Conservation (phyloP, 2,888 invertebrate genomes). For the Allacma fusca region DNA sequence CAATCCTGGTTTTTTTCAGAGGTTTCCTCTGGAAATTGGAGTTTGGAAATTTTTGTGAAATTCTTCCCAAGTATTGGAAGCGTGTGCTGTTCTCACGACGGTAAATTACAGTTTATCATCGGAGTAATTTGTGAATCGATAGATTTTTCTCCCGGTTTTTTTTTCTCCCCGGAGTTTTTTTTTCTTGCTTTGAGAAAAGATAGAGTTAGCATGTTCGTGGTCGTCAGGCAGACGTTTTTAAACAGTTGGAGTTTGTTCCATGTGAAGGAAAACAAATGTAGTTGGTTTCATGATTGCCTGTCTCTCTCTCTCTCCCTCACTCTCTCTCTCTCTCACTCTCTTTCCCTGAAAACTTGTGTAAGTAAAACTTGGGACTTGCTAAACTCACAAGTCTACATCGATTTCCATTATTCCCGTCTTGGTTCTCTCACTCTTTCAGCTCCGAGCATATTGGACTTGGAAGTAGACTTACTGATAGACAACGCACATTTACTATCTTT, state of each 20-base stretch:
- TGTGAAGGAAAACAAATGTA: slow-evolving; percentile 58
- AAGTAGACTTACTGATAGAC: slow-evolving; percentile 1
- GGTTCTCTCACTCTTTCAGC: not conserved
- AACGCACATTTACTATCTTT: slow-evolving; percentile 17
- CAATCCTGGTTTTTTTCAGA: too few relatives aligned
- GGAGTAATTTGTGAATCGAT: slow-evolving; percentile 23
- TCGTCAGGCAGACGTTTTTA: slow-evolving; percentile 38
- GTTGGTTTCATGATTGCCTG: slow-evolving; percentile 50
- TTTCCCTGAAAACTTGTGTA: slow-evolving; percentile 30
- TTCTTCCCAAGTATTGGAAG: too few relatives aligned
- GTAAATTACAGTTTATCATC: slow-evolving; percentile 41
- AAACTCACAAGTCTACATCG: slow-evolving; percentile 21
- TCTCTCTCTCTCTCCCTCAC: too few relatives aligned
- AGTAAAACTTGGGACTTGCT: slow-evolving; percentile 36
- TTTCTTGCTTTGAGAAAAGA: not conserved
- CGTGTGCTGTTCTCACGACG: slow-evolving; percentile 36
- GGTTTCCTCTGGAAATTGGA: too few relatives aligned
- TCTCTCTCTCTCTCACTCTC: too few relatives aligned
- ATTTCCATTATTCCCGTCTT: slow-evolving; percentile 10
- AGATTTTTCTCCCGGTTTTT: slow-evolving; percentile 16
- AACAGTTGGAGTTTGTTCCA: slow-evolving; percentile 48
- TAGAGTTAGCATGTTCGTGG: slow-evolving; percentile 26
- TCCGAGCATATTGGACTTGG: not conserved
- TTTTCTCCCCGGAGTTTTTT: too few relatives aligned
- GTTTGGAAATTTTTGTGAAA: too few relatives aligned